Base-by-base conservation (phyloP, 2,888 invertebrate genomes). In the Coronaproctus castanopsis region DNA sequence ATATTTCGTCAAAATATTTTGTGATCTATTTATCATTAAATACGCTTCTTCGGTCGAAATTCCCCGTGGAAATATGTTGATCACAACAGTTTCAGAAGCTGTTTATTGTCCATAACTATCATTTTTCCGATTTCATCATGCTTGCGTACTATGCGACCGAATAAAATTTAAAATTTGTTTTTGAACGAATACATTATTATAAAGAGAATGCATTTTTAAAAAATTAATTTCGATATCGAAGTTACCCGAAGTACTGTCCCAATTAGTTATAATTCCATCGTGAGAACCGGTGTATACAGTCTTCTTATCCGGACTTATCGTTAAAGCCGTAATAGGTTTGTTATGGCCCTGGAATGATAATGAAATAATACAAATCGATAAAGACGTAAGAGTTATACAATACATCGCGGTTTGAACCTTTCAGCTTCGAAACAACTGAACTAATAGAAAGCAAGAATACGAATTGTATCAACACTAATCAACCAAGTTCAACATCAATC, bases 311-410 rank as follows among this genome's bases (percentile, higher is more conserved):
- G 83, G 81, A 65, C 81, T 82, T 52, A 89, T 71, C 0, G 86
- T 79, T 67, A 97, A 75, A 36, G 92, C 85, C 1, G 95, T 96
- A 65, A 98, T 92, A 1, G 97, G 93, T 72, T 96, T 97, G 73
- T 95, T 96, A 75, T 98, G 98, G 0, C 98, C 98, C 79, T 81
- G 70, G 57, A 65, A 36, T n/a, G n/a, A n/a, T n/a, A n/a, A n/a
- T n/a, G n/a, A n/a, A 68, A 55, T 24, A 62, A 49, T 61, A 62
- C 52, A 53, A 52, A 52, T 21, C 52, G 21, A 21, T 18, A 62
- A 21, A 18, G 19, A 24, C 14, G 24, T 5, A 10, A 22, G 1
- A 48, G 56, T 21, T 36, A 59, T 18, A 21, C n/a, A n/a, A n/a
- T n/a, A 54, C 14, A 50, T 20, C 36, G 24, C 5, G 8, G 36